Conservation (phyloP, 2,888 invertebrate genomes). For the Tiliacea citrago region DNA sequence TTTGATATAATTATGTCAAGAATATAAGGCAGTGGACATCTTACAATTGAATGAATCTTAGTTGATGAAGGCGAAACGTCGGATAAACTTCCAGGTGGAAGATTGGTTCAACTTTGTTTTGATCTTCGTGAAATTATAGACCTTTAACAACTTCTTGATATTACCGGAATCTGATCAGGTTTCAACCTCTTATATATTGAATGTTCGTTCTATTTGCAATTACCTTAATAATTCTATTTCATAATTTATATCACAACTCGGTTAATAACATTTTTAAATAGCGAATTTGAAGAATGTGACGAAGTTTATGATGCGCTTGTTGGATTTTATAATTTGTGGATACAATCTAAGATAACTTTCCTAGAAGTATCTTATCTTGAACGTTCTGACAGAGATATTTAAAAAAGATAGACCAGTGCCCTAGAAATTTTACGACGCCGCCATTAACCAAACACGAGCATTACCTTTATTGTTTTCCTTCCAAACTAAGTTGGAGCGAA, state of each 20-base stretch:
- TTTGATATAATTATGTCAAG: background rate
- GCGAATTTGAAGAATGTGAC: background rate
- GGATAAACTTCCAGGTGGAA: slow-evolving; percentile 16
- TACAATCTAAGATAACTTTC: slow-evolving; percentile 11
- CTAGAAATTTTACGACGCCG: slow-evolving; percentile 36
- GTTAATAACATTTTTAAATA: too few relatives aligned
- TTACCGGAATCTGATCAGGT: slow-evolving; percentile 28
- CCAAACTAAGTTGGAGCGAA: slow-evolving; percentile 16
- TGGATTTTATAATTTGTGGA: slow-evolving; percentile 5
- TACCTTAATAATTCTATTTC: background rate
- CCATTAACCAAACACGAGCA: slow-evolving; percentile 43
- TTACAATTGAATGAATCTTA: slow-evolving; percentile 28
- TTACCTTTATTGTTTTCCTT: slow-evolving; percentile 56
- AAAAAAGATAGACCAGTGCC: slow-evolving; percentile 42
- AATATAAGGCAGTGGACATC: slow-evolving; percentile 8
- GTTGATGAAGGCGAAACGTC: slow-evolving; percentile 14
- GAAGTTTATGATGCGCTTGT: background rate
- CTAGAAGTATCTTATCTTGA: slow-evolving; percentile 10
- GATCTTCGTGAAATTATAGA: slow-evolving; percentile 19
- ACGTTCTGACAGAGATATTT: slow-evolving; percentile 39
- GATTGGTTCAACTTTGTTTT: slow-evolving; percentile 38
- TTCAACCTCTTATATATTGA: slow-evolving; percentile 10
- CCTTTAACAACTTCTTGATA: slow-evolving; percentile 36
- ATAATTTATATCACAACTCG: background rate
- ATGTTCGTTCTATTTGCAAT: background rate